Evolutionary conservation across 2,888 invertebrate genomes (phyloP).

Genomic region (Campaea margaritaria): DNA sequence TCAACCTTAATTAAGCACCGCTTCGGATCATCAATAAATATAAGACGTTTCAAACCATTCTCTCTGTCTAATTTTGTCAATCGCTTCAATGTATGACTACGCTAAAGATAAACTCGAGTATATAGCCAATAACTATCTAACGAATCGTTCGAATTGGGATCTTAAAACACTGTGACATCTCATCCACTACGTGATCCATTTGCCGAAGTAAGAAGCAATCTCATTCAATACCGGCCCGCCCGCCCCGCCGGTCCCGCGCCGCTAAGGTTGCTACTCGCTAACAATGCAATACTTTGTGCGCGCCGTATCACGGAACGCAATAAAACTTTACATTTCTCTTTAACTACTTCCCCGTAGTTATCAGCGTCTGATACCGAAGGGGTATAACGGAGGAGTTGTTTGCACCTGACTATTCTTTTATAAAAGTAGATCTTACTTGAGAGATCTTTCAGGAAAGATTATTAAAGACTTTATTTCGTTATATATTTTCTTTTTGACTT

Average conservation of each 20-base stretch:
- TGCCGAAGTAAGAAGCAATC: slow-evolving; percentile 86
- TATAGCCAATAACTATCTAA: slow-evolving; percentile 61
- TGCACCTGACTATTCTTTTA: slow-evolving; percentile 30
- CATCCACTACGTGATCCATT: slow-evolving; percentile 86
- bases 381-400: slow-evolving; percentile 39
- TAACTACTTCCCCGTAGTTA: slow-evolving; percentile 80
- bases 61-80: slow-evolving; percentile 6
- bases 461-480: background rate
- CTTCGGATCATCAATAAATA: background rate
- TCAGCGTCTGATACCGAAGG: slow-evolving; percentile 73
- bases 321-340: slow-evolving; percentile 82
- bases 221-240: slow-evolving; percentile 83
- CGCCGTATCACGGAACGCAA: slow-evolving; percentile 75
- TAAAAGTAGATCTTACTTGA: slow-evolving; percentile 3
- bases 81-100: slow-evolving; percentile 26
- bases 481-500: background rate
- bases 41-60: background rate
- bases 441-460: slow-evolving; percentile 4
- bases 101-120: slow-evolving; percentile 37
- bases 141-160: slow-evolving; percentile 80
- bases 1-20: background rate
- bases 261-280: slow-evolving; percentile 68
- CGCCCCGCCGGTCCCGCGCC: slow-evolving; percentile 46
- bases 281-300: slow-evolving; percentile 78
- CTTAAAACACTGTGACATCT: slow-evolving; percentile 86